Evolutionary conservation across 2,888 invertebrate species (phyloP).

Genomic region (Byasa hedistus): DNA sequence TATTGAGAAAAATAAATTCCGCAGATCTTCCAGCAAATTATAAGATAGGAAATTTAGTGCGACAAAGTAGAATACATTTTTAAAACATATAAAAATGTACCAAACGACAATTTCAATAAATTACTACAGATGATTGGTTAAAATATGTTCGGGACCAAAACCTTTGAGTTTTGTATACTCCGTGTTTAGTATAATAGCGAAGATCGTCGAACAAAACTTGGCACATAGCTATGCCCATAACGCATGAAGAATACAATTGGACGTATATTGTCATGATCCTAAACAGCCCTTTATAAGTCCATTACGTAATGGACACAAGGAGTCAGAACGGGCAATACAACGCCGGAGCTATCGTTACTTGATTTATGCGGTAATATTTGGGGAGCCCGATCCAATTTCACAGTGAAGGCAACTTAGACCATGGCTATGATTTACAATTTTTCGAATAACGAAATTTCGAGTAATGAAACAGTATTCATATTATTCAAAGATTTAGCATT

Average conservation of each 20-base stretch:
- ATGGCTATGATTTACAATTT: constrained; percentile 52
- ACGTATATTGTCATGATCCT: constrained; percentile 54
- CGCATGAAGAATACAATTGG: constrained; percentile 45
- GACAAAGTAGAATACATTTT: too few species aligned
- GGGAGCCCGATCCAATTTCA: constrained; percentile 46
- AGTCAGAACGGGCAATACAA: constrained; percentile 52
- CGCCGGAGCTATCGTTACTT: constrained; percentile 49
- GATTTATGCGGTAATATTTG: constrained; percentile 65
- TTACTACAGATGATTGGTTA: too few species aligned
- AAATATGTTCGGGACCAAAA: too few species aligned
- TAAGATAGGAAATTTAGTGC: too few species aligned
- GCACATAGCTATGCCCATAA: constrained; percentile 44
- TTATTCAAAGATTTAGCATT: background rate
- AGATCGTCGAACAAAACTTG: constrained; percentile 57
- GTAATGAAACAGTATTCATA: background rate
- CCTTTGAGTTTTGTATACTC: too few species aligned
- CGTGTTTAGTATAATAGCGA: constrained; percentile 38
- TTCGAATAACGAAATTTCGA: constrained; percentile 18
- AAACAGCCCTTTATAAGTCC: constrained; percentile 61
- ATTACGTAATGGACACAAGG: constrained; percentile 58
- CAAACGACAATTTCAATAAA: too few species aligned
- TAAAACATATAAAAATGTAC: too few species aligned
- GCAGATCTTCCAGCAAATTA: too few species aligned
- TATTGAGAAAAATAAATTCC: too few species aligned
- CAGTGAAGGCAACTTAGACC: constrained; percentile 44